These are phyloP conservation scores for Hyppa rectilinea DNA, from an alignment of 2,888 invertebrate species.

Conservation along the genomic window DNA sequence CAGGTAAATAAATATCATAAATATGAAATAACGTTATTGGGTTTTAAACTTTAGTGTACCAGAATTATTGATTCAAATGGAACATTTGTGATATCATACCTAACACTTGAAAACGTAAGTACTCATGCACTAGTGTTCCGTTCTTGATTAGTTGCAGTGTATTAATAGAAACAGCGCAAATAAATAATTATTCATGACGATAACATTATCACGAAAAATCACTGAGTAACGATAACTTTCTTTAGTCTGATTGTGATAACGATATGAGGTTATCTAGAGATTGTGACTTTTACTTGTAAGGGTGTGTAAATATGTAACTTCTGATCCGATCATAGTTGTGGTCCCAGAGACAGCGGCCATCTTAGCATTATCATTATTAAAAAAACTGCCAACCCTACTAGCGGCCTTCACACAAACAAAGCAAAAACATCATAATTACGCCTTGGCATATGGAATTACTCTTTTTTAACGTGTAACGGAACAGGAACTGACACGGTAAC, in stretches of 20 bases:
- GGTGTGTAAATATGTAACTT: too few species aligned
- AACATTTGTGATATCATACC: not conserved
- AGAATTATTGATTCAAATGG: not conserved
- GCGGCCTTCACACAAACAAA: conserved; percentile 51
- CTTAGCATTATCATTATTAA: not conserved
- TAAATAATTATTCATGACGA: conserved; percentile 4
- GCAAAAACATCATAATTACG: conserved; percentile 37
- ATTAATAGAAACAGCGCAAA: not conserved
- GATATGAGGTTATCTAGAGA: not conserved
- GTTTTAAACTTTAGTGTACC: not conserved
- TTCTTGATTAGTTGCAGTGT: not conserved
- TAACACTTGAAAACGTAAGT: not conserved
- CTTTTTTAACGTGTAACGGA: conserved; percentile 57
- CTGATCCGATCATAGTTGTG: too few species aligned
- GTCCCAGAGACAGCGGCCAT: not conserved
- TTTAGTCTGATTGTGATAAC: not conserved
- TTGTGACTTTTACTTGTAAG: not conserved
- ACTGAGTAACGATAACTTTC: not conserved
- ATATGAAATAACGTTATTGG: not conserved
- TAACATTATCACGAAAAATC: conserved; percentile 7
- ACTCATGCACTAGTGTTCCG: not conserved
- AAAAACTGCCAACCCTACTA: conserved; percentile 35
- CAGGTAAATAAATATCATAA: not conserved
- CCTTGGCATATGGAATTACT: conserved; percentile 38
- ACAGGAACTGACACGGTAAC: conserved; percentile 63